A percentile compares a stretch with the other conserved stretches of the same genome.
These are phyloP conservation scores for Agonopterix arenella DNA, from an alignment of 2,888 invertebrate species.

Conservation along the genomic window DNA sequence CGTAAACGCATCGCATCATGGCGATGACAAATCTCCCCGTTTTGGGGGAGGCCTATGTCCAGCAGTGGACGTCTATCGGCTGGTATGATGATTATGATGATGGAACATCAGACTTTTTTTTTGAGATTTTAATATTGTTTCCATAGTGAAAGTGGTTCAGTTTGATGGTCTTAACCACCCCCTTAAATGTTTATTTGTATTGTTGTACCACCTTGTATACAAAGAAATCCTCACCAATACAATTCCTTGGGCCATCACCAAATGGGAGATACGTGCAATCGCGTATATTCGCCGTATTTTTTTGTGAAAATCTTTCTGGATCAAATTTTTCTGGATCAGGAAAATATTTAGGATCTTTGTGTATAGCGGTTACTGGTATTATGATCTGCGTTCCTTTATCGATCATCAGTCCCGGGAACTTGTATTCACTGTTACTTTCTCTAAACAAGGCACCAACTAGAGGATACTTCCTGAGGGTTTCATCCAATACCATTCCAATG, in stretches of 20 bases:
- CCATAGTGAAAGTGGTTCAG: too few species aligned
- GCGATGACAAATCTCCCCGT: too few species aligned
- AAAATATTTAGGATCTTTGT: slow-evolving; percentile 9
- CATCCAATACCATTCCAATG: slow-evolving; percentile 29
- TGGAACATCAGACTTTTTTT: too few species aligned
- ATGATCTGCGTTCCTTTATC: slow-evolving; percentile 6
- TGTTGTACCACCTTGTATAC: too few species aligned
- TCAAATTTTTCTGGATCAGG: slow-evolving; percentile 9
- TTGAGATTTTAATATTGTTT: too few species aligned
- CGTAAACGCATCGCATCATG: too few species aligned
- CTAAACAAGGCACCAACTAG: slow-evolving; percentile 13
- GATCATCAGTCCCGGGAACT: slow-evolving; percentile 1
- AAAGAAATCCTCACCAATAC: slow-evolving; percentile 10
- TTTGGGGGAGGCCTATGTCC: too few species aligned
- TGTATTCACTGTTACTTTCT: neutral
- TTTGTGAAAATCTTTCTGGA: slow-evolving; percentile 11
- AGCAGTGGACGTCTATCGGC: too few species aligned
- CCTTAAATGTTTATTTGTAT: too few species aligned
- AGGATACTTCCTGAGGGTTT: slow-evolving; percentile 47
- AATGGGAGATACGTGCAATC: slow-evolving; percentile 10
- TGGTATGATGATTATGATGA: too few species aligned
- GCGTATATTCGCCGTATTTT: slow-evolving; percentile 6
- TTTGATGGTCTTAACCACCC: too few species aligned
- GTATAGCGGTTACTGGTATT: slow-evolving; percentile 6
- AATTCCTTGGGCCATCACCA: slow-evolving; percentile 13